Conservation (phyloP, 2,888 invertebrate genomes). For the Cheilosia variabilis region DNA sequence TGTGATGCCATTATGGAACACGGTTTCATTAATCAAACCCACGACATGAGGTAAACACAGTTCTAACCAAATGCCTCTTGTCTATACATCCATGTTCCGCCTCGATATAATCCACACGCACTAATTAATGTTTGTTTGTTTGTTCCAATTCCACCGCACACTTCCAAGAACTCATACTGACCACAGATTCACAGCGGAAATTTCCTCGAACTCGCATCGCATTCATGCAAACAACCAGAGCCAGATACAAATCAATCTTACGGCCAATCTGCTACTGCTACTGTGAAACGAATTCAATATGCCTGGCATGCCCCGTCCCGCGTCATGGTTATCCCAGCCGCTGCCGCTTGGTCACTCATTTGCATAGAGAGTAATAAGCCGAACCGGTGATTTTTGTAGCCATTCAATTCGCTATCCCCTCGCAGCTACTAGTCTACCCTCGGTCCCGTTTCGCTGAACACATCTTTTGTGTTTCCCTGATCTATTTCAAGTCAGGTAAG, state of each 20-base stretch:
- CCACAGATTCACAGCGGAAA: neutral
- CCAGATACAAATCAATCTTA: constrained; percentile 36
- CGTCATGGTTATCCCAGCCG: neutral
- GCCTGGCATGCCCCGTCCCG: neutral
- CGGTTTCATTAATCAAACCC: neutral
- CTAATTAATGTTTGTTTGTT: constrained; percentile 6
- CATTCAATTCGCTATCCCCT: neutral
- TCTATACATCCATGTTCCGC: neutral
- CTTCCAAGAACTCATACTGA: constrained; percentile 21
- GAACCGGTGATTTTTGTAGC: constrained; percentile 26
- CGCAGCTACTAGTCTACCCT: neutral
- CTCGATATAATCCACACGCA: neutral
- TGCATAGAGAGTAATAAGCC: constrained; percentile 21
- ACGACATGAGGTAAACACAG: neutral
- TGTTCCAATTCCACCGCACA: constrained; percentile 12
- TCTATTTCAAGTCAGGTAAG: constrained; percentile 69
- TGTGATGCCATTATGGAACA: no score
- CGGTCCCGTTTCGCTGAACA: neutral
- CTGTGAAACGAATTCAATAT: constrained; percentile 1
- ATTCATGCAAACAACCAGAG: neutral
- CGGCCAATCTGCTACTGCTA: neutral
- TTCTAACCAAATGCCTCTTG: neutral
- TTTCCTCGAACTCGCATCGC: neutral
- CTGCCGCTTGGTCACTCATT: constrained; percentile 13
- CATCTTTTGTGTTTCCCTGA: constrained; percentile 40